Evolutionary conservation across 2,113 vertebrate genomes (phyloP), one percentile per base, ranked within the genome.

Genomic region (Polypterus senegalus): DNA sequence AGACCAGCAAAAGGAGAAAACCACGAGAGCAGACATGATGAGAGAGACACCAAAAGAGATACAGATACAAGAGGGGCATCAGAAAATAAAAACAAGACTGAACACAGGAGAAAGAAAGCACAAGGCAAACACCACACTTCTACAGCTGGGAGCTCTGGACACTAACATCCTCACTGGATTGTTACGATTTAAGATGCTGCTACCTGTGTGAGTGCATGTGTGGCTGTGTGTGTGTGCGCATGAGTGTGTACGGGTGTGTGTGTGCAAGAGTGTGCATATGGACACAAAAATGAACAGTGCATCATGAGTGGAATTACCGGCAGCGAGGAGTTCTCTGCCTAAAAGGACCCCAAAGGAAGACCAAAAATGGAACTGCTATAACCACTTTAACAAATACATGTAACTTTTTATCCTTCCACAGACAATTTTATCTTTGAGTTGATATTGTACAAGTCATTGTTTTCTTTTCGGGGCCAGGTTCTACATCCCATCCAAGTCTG

Each of bases 51-150:
- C 73, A 81, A 79, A 70, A 83, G 85, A 68, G 87, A 86, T 71
- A 76, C 72, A 9, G 79, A 79, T 49, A 85, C 86, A 60, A 84
- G 80, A 66, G 92, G 92, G 67, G 87, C 88, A 73, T 84, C 77
- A 71, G 90, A 92, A 76, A 92, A 73, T 81, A 89, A 87, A 75
- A 91, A 90, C 73, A 96, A 91, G 88, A 91, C 73, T 11, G 92
- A 93, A 88, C 85, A 86, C 71, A 87, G 88, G 79, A 91, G 81
- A 68, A 83, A 86, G 71, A 86, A 90, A 82, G 81, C 74, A 69
- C 86, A 90, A 59, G 85, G 86, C 66, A 91, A 84, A 75, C 83
- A 87, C 55, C 71, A 82, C 58, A 81, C 80, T 71, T 77, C 84
- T 66, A 80, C 85, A 66, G 79, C 82, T 3, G 57, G 68, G 55